Evolutionary conservation across 2,888 invertebrate genomes (phyloP).

Genomic region (Drosophila infuscata): DNA sequence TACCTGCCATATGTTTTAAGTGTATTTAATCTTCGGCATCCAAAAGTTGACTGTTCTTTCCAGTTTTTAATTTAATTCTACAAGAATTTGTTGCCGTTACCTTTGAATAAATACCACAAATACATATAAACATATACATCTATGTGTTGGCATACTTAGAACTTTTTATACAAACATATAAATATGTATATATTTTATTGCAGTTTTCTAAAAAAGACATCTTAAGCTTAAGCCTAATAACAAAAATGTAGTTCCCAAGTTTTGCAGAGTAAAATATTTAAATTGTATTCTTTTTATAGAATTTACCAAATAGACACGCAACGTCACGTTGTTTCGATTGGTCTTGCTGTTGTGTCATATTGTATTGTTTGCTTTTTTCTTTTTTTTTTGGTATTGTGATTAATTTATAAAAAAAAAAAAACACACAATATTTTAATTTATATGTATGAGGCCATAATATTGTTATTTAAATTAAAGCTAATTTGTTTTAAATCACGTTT

Average conservation of each 20-base stretch:
- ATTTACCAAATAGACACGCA: constrained; percentile 3
- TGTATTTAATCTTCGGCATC: background rate
- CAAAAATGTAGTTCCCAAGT: background rate
- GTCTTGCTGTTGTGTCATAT: background rate
- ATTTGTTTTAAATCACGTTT: constrained; percentile 4
- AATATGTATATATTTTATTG: constrained; percentile 9
- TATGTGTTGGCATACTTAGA: background rate
- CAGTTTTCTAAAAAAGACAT: background rate
- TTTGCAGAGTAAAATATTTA: background rate
- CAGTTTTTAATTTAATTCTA: constrained; percentile 1
- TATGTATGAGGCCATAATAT: background rate
- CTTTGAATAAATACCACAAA: background rate
- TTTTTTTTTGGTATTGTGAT: background rate
- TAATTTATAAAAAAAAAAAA: background rate
- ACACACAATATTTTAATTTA: too few species aligned
- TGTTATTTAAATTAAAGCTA: constrained; percentile 8
- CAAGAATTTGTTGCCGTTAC: background rate
- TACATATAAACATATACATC: background rate
- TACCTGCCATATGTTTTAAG: background rate
- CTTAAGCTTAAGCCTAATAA: background rate
- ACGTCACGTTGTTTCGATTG: background rate
- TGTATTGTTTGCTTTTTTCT: background rate
- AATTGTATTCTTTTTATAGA: constrained; percentile 4
- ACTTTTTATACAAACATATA: background rate
- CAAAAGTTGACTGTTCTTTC: background rate